These are phyloP conservation scores for Phrynosoma blainvillii DNA, from an alignment of 2,113 vertebrate genomes.

Conservation along the genomic window DNA sequence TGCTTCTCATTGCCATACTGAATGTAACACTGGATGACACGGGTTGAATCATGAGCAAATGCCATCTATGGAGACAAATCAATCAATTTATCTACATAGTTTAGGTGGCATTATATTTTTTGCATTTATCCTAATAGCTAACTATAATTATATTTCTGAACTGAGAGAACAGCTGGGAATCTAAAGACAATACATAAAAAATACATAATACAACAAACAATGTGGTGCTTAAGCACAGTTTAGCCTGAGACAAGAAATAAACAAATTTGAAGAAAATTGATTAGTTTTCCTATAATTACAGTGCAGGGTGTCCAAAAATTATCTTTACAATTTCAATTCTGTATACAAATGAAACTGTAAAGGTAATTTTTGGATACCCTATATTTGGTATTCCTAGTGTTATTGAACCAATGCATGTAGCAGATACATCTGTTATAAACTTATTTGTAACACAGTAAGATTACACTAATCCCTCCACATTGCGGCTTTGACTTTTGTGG, in stretches of 20 bases:
- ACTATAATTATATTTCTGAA: background rate
- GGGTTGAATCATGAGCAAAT: conserved; percentile 92
- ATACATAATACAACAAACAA: background rate
- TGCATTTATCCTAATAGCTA: background rate
- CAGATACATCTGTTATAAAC: too few species aligned
- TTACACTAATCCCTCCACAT: too few species aligned
- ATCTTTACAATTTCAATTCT: background rate
- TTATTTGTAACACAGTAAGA: background rate
- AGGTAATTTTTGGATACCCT: too few species aligned
- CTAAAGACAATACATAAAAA: background rate
- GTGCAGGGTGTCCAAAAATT: background rate
- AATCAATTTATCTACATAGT: background rate
- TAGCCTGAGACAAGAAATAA: background rate
- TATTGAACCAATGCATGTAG: too few species aligned
- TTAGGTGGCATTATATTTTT: background rate
- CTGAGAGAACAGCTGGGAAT: background rate
- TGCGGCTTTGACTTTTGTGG: too few species aligned
- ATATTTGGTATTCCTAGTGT: too few species aligned
- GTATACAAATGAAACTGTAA: too few species aligned
- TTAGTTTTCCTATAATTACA: background rate
- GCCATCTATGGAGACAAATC: conserved; percentile 81
- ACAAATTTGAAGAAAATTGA: background rate
- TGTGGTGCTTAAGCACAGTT: too few species aligned
- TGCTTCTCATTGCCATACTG: conserved; percentile 88
- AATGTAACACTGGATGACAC: conserved; percentile 94